phyloP scores from a whole-genome alignment of 2,113 vertebrate genomes.

The Gracilinanus agilis region DNA sequence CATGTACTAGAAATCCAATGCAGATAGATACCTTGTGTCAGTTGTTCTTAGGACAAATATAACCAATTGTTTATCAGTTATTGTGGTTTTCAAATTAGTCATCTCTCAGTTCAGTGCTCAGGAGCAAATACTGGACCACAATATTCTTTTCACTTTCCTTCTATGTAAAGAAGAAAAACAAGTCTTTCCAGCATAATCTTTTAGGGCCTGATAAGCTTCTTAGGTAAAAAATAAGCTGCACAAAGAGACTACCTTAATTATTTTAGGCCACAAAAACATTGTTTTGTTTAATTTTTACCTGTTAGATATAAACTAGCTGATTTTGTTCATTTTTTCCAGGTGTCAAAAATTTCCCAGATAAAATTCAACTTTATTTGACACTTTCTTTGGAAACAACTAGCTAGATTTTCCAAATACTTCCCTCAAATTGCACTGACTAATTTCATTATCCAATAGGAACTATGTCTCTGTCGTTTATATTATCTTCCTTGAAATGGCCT shows the following conservation, averaged over 20 bases:
- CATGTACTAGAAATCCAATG: background rate
- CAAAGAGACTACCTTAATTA: background rate
- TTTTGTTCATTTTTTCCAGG: background rate
- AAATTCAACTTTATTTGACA: no score
- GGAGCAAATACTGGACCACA: background rate
- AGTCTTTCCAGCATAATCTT: background rate
- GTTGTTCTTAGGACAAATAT: background rate
- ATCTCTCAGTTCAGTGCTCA: background rate
- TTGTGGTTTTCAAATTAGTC: background rate
- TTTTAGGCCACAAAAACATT: background rate
- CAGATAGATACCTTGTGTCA: background rate
- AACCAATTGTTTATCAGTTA: background rate
- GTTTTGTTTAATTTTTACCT: background rate
- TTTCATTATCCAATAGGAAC: background rate
- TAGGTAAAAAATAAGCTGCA: background rate
- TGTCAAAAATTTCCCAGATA: no score
- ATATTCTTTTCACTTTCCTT: background rate
- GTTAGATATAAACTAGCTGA: background rate
- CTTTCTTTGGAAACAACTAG: no score
- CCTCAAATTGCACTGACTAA: no score
- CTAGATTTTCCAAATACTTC: no score
- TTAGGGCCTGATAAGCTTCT: background rate
- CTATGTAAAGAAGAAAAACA: background rate
- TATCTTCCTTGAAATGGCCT: background rate
- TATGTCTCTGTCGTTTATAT: background rate